Evolutionary conservation across 2,113 vertebrate genomes (phyloP).

Genomic region (Bubalus kerabau): DNA sequence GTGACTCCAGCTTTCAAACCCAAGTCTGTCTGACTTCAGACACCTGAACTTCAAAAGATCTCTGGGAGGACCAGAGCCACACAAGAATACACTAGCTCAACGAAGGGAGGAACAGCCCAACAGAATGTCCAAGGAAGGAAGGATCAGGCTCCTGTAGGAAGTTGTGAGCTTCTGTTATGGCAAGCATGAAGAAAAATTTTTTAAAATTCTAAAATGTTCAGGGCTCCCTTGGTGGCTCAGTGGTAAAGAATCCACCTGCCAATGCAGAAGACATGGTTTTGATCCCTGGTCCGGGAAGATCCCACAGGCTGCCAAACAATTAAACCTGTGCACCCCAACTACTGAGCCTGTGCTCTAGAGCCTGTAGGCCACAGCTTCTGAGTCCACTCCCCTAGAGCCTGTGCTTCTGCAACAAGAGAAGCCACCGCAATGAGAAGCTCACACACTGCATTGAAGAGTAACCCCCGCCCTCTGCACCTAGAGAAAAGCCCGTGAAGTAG

Average conservation of each 20-base stretch:
- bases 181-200: neutral
- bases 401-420: neutral
- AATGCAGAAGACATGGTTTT: neutral
- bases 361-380: neutral
- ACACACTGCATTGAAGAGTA: neutral
- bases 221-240: neutral
- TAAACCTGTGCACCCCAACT: neutral
- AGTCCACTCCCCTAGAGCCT: neutral
- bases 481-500: neutral
- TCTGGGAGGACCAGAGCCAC: neutral
- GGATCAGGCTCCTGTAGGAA: neutral
- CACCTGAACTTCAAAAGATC: neutral
- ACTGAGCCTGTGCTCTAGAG: neutral
- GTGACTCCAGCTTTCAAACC: neutral
- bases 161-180: neutral
- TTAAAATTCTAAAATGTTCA: neutral
- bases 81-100: neutral
- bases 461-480: accelerated
- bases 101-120: neutral
- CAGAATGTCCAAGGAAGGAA: neutral
- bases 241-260: neutral
- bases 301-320: neutral
- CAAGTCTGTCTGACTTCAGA: neutral
- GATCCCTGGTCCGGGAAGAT: neutral
- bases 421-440: neutral